phyloP scores from a whole-genome alignment of 2,113 vertebrate species.

The Elaphurus davidianus region DNA sequence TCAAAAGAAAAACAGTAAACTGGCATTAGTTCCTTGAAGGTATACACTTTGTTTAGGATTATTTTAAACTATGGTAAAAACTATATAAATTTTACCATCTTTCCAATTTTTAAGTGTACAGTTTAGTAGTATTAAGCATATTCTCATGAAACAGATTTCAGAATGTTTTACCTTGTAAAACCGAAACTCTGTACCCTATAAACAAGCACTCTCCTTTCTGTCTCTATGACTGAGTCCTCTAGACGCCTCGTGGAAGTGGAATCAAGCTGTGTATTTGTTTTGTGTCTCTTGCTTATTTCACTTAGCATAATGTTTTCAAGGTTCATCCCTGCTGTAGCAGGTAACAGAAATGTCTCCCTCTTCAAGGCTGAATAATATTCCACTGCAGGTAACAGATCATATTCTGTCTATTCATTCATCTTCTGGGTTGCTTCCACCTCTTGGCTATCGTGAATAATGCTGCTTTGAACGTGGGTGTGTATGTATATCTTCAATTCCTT shows the following conservation, averaged over 20 bases:
- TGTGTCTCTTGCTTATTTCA: neutral
- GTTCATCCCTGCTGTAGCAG: neutral
- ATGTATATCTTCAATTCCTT: neutral
- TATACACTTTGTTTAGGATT: neutral
- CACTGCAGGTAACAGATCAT: neutral
- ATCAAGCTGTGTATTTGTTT: too few relatives aligned
- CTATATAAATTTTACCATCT: neutral
- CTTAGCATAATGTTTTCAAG: neutral
- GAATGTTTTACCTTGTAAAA: neutral
- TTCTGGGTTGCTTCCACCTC: neutral
- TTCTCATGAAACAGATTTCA: neutral
- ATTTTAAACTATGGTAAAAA: neutral
- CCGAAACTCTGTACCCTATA: neutral
- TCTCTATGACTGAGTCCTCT: neutral
- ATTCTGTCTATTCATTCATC: neutral
- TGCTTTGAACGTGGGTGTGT: rapidly evolving
- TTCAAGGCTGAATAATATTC: neutral
- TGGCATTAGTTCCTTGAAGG: neutral
- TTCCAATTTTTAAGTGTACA: neutral
- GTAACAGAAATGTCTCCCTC: neutral
- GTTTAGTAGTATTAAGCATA: neutral
- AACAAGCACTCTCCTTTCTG: neutral
- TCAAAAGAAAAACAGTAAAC: neutral
- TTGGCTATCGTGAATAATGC: neutral
- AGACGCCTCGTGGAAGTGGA: neutral